Evolutionary conservation across 2,888 invertebrate species (phyloP), one percentile per base, ranked within the genome.

Genomic region (Mesodorylaimus sp.): DNA sequence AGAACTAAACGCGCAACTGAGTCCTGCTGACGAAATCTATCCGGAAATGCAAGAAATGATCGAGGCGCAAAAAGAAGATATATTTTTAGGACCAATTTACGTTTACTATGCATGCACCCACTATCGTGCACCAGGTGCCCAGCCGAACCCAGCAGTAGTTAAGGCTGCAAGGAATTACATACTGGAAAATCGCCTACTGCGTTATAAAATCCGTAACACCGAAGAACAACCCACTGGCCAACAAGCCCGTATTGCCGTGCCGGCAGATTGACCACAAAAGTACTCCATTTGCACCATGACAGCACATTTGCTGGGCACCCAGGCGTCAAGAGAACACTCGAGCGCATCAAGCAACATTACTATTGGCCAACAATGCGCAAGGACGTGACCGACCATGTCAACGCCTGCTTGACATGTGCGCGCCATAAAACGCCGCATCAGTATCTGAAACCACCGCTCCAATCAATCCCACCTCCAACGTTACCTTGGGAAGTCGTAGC

Each of bases 401-500:
- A 26, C 10, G 7, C 27, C 10, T 43, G 44, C n/a, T n/a, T n/a
- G n/a, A n/a, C n/a, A n/a, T n/a, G n/a, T n/a, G n/a, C n/a, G n/a
- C n/a, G n/a, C n/a, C n/a, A n/a, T n/a, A n/a, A n/a, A n/a, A n/a
- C n/a, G n/a, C n/a, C n/a, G n/a, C n/a, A n/a, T n/a, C n/a, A n/a
- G n/a, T n/a, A n/a, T n/a, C n/a, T 32, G 3, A n/a, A 41, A 13
- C 47, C 49, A 25, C 49, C 52, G 16, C 48, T 55, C 7, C 27
- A 54, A 16, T 16, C 46, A 13, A 43, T 48, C 23, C 48, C n/a
- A n/a, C n/a, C 49, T 1, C 47, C 55, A 5, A 48, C 50, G 21
- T 32, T 39, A 7, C 56, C 59, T 7, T 58, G 58, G 53, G 53
- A 59, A 27, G 48, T 53, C 26, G 42, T 58, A 5, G 45, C 54